These are phyloP conservation scores for Listronotus bonariensis DNA, from an alignment of 1,140 invertebrate genomes.

Conservation along the genomic window DNA sequence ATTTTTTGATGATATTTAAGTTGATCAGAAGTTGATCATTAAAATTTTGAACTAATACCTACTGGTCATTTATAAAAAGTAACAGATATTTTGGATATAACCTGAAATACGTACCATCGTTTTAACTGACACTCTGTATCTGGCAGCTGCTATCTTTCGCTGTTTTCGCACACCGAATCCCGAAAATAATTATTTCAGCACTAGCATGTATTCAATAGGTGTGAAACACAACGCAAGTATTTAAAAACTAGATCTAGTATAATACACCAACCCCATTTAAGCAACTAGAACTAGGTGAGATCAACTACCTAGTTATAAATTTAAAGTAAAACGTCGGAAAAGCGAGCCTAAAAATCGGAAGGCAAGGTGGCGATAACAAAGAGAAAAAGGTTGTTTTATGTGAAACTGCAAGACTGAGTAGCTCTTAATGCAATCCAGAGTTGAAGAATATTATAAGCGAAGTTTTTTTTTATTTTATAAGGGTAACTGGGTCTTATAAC, in stretches of 20 bases:
- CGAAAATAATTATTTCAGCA: background rate
- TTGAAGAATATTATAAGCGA: no score
- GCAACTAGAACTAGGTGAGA: slow-evolving; percentile 9
- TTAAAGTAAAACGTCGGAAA: slow-evolving; percentile 8
- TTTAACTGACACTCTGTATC: no score
- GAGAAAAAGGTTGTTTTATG: background rate
- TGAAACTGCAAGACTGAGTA: background rate
- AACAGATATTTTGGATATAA: no score
- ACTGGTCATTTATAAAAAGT: no score
- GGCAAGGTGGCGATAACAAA: slow-evolving; percentile 10
- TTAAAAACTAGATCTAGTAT: slow-evolving; percentile 7
- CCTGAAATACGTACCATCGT: no score
- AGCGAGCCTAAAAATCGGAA: background rate
- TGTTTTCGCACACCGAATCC: background rate
- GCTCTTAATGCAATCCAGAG: no score
- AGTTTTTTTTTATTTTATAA: no score
- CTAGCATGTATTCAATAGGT: background rate
- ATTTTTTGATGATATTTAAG: no score
- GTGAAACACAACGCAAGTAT: background rate
- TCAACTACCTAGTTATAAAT: slow-evolving; percentile 15
- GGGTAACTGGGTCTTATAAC: no score
- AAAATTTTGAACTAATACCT: no score
- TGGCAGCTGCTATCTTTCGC: no score
- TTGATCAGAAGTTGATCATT: no score
- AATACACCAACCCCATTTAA: slow-evolving; percentile 9